Evolutionary conservation across 2,113 vertebrate genomes (phyloP), one percentile per base, ranked within the genome.

Genomic region (Phyllostomus hastatus): DNA sequence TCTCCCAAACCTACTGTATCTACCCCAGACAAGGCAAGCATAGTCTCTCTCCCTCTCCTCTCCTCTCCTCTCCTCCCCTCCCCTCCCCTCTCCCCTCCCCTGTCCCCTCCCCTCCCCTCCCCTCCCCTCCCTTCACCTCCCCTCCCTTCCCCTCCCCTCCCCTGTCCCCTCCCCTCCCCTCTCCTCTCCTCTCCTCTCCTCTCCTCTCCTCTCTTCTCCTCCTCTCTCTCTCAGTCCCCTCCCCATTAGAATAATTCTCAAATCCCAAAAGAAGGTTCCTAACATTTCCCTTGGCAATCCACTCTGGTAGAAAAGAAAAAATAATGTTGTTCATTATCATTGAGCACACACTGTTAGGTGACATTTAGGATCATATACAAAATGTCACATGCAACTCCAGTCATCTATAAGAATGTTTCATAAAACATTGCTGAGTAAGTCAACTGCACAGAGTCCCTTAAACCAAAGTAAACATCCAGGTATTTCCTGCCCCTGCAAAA

Each of bases 341-440:
- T 59, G 26, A 76, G 4, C 17, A 57, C 5, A 76, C 57, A 70
- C 16, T 78, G 24, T 88, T 61, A 66, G 88, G 78, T 11, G 70
- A 86, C 9, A 83, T 64, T 80, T 79, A 92, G 78, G 41, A 57
- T 41, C 41, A 90, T 5, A 24, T 17, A 28, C 61, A 86, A 94
- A 85, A 78, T 33, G 24, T 84, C 33, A 54, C 26, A 69, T 64
- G 59, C 16, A 82, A 69, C 54, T 81, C 48, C 52, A 72, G 5
- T 6, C 24, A 80, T 94, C 57, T 70, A 4, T 33, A n/a, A 64
- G 54, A 83, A 87, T 70, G 41, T 50, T 14, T 24, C 33, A 90
- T 46, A 95, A 84, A 91, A 76, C 15, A 84, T 31, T 64, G 89
- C 43, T 92, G 20, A 85, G 10, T 88, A 82, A 93, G 10, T 75